Conservation (phyloP, 2,113 vertebrate species). For the Pheucticus melanocephalus region DNA sequence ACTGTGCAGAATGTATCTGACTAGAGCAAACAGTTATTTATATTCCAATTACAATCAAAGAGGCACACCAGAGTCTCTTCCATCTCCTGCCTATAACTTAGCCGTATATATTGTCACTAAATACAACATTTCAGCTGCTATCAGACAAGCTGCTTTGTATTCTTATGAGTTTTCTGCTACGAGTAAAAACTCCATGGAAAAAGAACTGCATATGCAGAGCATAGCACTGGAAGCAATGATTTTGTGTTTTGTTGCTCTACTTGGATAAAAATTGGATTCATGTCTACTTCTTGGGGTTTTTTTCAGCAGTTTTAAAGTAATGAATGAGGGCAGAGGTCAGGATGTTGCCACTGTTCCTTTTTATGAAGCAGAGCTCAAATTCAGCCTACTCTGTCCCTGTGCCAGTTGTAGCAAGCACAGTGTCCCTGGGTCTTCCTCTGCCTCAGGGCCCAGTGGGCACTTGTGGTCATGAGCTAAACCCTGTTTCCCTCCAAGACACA, state of each 20-base stretch:
- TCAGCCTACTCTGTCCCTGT: neutral
- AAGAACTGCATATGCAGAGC: neutral
- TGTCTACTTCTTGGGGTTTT: neutral
- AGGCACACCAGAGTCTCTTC: neutral
- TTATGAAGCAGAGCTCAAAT: neutral
- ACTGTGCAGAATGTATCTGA: neutral
- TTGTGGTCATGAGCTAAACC: neutral
- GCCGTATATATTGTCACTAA: neutral
- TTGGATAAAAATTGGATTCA: neutral
- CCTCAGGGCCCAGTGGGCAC: neutral
- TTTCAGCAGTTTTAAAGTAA: neutral
- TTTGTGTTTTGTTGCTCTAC: neutral
- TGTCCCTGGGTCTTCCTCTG: neutral
- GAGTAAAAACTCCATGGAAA: neutral
- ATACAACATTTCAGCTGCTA: neutral
- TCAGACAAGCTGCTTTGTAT: neutral
- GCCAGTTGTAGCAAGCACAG: neutral
- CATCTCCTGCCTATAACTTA: neutral
- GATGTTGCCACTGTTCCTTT: neutral
- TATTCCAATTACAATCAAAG: slow-evolving; percentile 17
- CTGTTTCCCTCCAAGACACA: neutral
- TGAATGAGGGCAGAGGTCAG: neutral
- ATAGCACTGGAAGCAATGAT: neutral
- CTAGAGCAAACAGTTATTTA: slow-evolving; percentile 25
- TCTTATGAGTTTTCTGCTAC: neutral